Base-by-base conservation (phyloP, 2,888 invertebrate genomes). In the Tachina lurida region DNA sequence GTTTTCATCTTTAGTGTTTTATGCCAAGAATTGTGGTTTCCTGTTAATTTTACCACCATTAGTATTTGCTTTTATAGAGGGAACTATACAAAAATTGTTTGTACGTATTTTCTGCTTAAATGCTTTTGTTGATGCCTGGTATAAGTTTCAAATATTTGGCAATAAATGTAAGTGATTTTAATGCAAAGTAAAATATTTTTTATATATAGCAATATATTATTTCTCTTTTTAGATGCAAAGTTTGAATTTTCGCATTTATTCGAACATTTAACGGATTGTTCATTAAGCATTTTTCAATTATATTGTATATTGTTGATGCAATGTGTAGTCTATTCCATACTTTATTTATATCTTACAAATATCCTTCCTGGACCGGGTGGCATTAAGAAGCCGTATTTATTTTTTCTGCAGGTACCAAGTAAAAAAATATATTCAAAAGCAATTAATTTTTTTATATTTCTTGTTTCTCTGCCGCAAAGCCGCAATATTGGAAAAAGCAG, bases 331-430 rank as follows among this genome's bases (percentile, higher is more conserved):
- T 93, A 93, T 82, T 89, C 89, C 1, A 7, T 90, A 31, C 84
- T 92, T 0, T 93, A 93, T 87, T 90, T 90, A 62, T 92, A 92
- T 67, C 87, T 93, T 41, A 89, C 90, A 1, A 89, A 90, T 75
- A 88, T 92, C 41, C 91, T 92, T 86, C 96, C 96, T 0, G 96
- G 96, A 4, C 94, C 95, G 39, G 96, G 94, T 88, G 96, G 96
- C 0, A 94, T 95, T 3, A 94, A 95, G 4, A 93, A 94, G 87
- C 95, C 95, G 0, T 95, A 94, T 93, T 93, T 94, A 88, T 96
- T 96, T 90, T 92, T 95, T 3, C 93, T 94, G 60, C 92, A 94
- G 92, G 96, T 96, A 91, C 31, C 43, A 47, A 56, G 47, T 19
- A 39, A n/a, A 91, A 47, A 12, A 7, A 43, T 52, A 73, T 87